phyloP scores from a whole-genome alignment of 37 sponge, comb jelly and placozoan genomes.

The Oscarella lobularis region DNA sequence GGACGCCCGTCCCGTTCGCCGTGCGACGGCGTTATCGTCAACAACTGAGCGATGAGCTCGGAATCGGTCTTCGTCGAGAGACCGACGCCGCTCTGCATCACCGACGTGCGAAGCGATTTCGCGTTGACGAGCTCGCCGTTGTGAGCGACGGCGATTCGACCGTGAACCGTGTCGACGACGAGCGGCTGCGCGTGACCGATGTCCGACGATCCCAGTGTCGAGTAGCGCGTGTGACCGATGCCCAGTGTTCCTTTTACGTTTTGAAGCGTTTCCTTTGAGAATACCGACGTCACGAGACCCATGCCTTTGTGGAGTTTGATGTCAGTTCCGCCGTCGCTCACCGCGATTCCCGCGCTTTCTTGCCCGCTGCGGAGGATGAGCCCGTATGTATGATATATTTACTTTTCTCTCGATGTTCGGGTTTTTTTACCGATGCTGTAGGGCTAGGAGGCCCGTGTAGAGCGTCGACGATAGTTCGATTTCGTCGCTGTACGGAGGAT shows the following conservation, averaged over 20 bases:
- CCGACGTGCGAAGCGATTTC: not conserved
- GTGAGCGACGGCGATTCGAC: constrained; percentile 10
- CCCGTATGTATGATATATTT: too few relatives aligned
- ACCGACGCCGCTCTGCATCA: constrained; percentile 5
- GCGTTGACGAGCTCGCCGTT: constrained; percentile 15
- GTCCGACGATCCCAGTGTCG: constrained; percentile 4
- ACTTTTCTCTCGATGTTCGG: too few relatives aligned
- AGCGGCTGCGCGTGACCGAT: constrained; percentile 3
- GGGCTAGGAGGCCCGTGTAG: not conserved
- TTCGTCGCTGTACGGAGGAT: not conserved
- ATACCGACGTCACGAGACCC: constrained; percentile 6
- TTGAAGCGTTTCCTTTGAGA: constrained; percentile 3
- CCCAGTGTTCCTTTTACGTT: not conserved
- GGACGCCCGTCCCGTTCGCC: not conserved
- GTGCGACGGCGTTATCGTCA: not conserved
- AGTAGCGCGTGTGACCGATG: constrained; percentile 14
- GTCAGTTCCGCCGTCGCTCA: constrained; percentile 8
- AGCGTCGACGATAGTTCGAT: not conserved
- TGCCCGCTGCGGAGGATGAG: constrained; percentile 6
- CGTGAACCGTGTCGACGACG: constrained; percentile 4
- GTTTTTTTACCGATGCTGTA: constrained; percentile 1
- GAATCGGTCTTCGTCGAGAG: constrained; percentile 4
- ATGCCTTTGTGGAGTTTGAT: constrained; percentile 9
- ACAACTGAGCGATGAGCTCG: constrained; percentile 1
- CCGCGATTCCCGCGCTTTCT: constrained; percentile 18